Conservation (phyloP, 2,113 vertebrate genomes). For the Forbesichthys papilliferus region DNA sequence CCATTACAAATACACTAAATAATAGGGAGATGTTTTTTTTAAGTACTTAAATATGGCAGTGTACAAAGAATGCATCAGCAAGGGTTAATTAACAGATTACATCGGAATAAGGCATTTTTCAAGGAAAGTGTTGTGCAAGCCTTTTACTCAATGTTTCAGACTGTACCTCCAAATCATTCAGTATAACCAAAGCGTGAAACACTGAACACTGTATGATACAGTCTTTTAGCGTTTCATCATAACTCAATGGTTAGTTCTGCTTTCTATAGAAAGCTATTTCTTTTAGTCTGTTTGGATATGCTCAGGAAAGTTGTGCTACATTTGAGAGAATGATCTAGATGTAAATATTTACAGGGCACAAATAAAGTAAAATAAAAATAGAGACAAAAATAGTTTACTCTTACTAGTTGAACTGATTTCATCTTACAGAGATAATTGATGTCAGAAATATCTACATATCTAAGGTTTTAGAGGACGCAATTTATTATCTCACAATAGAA, state of each 20-base stretch:
- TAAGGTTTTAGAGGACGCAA: conserved; percentile 36
- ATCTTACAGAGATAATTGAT: conserved; percentile 24
- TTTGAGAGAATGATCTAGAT: conserved; percentile 46
- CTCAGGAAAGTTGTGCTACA: conserved; percentile 49
- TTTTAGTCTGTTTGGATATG: conserved; percentile 37
- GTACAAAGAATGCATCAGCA: conserved; percentile 2
- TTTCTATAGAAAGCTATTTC: conserved; percentile 31
- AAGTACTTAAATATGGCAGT: conserved; percentile 1
- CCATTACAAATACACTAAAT: not conserved
- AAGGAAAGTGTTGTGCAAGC: conserved; percentile 24
- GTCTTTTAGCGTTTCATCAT: conserved; percentile 58
- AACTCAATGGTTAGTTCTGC: conserved; percentile 31
- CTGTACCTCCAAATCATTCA: conserved; percentile 43
- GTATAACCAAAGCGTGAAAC: conserved; percentile 11
- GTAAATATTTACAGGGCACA: conserved; percentile 67
- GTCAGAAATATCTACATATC: conserved; percentile 48
- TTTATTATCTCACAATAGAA: conserved; percentile 42
- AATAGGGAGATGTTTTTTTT: conserved; percentile 3
- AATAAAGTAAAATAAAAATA: conserved; percentile 19
- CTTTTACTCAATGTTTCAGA: conserved; percentile 22
- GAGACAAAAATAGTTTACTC: too few species aligned
- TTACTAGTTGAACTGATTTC: conserved; percentile 28
- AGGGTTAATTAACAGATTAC: not conserved
- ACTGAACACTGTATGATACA: conserved; percentile 42
- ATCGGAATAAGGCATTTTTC: conserved; percentile 16